Percentiles rank a stretch among this genome's conserved stretches.
Conservation (phyloP, 1,140 invertebrate genomes). For the Drosophila kepulauana region DNA sequence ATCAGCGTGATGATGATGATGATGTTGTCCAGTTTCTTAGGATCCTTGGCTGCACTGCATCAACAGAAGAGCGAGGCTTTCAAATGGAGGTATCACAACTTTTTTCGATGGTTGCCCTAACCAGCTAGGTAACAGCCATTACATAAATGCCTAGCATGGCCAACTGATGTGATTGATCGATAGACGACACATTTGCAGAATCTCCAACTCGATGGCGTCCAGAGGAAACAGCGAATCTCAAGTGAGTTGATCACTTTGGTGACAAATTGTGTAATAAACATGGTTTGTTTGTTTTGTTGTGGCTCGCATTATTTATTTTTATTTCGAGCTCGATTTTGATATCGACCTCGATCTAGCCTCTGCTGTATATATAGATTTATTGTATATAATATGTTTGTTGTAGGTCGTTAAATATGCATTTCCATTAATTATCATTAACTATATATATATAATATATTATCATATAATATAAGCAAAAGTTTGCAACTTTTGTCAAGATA, state of each 20-base stretch:
- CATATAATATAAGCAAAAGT: conserved; percentile 15
- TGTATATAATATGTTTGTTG: conserved; percentile 19
- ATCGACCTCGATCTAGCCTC: conserved; percentile 28
- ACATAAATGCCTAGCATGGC: conserved; percentile 12
- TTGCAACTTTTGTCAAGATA: conserved; percentile 35
- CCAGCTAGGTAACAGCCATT: conserved; percentile 14
- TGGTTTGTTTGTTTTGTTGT: neutral
- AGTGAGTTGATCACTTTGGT: neutral
- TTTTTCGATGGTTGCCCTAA: neutral
- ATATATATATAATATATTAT: conserved; percentile 3
- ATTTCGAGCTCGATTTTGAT: neutral
- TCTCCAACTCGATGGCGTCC: neutral
- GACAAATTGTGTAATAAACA: neutral
- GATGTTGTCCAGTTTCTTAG: neutral
- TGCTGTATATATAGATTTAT: conserved; percentile 40
- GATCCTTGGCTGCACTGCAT: conserved; percentile 1
- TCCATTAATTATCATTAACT: conserved; percentile 22
- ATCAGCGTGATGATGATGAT: neutral
- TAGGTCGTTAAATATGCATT: conserved; percentile 34
- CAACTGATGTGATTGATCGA: neutral
- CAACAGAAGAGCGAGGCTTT: neutral
- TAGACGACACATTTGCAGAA: conserved; percentile 6
- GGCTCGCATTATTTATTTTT: conserved; percentile 39
- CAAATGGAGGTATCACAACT: too few species aligned
- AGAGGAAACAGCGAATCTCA: neutral